Percentiles rank a stretch among this genome's conserved stretches.
Evolutionary conservation across 2,113 vertebrate species (phyloP).

Genomic region (Cettia cetti): DNA sequence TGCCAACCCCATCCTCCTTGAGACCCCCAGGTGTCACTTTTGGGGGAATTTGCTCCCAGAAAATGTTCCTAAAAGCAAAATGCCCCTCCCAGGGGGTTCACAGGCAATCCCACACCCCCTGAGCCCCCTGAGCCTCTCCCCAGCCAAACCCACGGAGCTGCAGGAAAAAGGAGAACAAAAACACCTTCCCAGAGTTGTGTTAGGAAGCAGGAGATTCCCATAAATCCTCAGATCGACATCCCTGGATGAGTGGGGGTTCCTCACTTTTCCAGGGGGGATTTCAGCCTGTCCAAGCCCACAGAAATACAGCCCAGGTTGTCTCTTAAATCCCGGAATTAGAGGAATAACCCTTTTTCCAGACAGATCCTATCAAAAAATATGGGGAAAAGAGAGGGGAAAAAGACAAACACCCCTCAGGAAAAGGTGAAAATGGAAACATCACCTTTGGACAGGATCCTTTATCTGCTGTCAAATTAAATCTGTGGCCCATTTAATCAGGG

Average conservation of each 20-base stretch:
- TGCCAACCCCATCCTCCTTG: background rate
- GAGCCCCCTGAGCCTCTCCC: background rate
- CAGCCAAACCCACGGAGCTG: background rate
- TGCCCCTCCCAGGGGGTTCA: no score
- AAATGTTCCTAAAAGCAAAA: background rate
- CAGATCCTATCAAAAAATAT: background rate
- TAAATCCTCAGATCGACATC: accelerated
- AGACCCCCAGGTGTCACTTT: background rate
- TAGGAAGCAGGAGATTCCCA: background rate
- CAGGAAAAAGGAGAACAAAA: background rate
- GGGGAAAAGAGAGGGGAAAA: background rate
- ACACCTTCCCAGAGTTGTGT: no score
- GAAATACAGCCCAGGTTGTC: accelerated
- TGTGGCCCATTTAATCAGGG: conserved; percentile 12
- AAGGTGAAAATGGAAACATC: conserved; percentile 15
- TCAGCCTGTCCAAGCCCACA: background rate
- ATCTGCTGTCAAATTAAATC: conserved; percentile 32
- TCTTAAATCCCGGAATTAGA: background rate
- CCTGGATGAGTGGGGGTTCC: background rate
- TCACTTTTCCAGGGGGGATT: background rate
- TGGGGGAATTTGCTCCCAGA: background rate
- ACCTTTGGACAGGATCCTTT: background rate
- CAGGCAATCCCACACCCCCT: background rate
- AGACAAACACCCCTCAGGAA: background rate
- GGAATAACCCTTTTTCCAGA: background rate